A percentile compares a stretch with the other conserved stretches of the same genome.
These are phyloP conservation scores for Chymomyza caudatula DNA, from an alignment of 2,888 invertebrate species.

Conservation along the genomic window DNA sequence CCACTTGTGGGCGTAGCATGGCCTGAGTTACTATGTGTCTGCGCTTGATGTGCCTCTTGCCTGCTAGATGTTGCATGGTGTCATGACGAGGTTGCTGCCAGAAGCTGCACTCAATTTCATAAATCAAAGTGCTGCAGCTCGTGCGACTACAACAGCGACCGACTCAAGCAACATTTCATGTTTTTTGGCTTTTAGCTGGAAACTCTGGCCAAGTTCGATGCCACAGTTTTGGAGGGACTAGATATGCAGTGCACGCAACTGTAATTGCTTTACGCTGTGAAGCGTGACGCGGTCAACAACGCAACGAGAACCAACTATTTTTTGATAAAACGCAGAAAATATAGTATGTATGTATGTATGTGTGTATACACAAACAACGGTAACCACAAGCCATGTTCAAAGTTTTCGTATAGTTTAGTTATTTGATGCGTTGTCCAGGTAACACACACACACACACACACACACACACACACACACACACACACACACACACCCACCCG, in stretches of 20 bases:
- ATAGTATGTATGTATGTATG: too few species aligned
- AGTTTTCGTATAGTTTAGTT: slow-evolving; percentile 63
- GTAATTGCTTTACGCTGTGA: slow-evolving; percentile 66
- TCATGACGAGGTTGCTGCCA: not conserved
- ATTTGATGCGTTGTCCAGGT: slow-evolving; percentile 39
- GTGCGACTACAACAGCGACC: not conserved
- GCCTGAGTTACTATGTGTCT: not conserved
- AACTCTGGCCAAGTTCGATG: not conserved
- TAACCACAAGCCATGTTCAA: slow-evolving; percentile 44
- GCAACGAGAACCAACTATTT: slow-evolving; percentile 57
- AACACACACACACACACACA: not conserved
- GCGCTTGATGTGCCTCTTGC: not conserved
- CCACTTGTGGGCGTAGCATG: not conserved
- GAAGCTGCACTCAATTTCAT: slow-evolving; percentile 53
- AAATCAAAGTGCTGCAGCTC: slow-evolving; percentile 52
- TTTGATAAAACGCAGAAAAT: not conserved
- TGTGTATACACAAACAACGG: not conserved
- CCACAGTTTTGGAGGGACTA: not conserved
- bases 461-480: too few species aligned
- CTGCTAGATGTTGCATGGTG: not conserved
- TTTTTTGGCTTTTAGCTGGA: not conserved
- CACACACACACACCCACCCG: too few species aligned
- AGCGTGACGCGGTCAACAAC: slow-evolving; percentile 67
- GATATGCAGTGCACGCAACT: slow-evolving; percentile 37
- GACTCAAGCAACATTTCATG: not conserved